phyloP scores from a whole-genome alignment of 2,113 vertebrate genomes.

The Amphiprion percula region DNA sequence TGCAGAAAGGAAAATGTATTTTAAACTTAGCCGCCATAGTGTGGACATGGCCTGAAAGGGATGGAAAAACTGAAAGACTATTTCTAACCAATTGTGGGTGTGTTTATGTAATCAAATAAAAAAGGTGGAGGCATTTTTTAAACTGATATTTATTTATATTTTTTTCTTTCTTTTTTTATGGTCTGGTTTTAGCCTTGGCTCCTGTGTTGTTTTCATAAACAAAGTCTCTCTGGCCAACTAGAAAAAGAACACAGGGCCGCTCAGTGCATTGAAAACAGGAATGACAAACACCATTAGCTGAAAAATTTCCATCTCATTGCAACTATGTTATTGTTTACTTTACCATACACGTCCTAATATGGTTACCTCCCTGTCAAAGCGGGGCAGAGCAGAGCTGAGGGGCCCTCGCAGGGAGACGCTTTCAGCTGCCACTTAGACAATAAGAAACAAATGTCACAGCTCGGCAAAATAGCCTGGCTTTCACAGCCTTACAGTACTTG shows the following conservation, averaged over 20 bases:
- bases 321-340: constrained; percentile 99
- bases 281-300: constrained; percentile 92
- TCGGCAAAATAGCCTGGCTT: constrained; percentile 85
- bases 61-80: constrained; percentile 33
- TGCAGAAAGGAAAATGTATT: constrained; percentile 9
- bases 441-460: constrained; percentile 94
- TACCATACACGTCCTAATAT: constrained; percentile 97
- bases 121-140: constrained; percentile 76
- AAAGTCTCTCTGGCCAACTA: constrained; percentile 79
- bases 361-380: constrained; percentile 92
- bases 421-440: constrained; percentile 92
- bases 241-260: constrained; percentile 71
- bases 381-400: constrained; percentile 83
- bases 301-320: constrained; percentile 94
- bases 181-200: constrained; percentile 83
- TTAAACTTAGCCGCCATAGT: not conserved
- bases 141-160: constrained; percentile 78
- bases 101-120: constrained; percentile 79
- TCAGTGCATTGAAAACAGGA: constrained; percentile 85
- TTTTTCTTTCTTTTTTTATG: constrained; percentile 47
- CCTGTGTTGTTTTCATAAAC: constrained; percentile 81
- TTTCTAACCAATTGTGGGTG: constrained; percentile 55
- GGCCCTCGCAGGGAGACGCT: constrained; percentile 89
- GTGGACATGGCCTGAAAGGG: constrained; percentile 29
- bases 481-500: constrained; percentile 84